Evolutionary conservation across 2,113 vertebrate species (phyloP), one percentile per base, ranked within the genome.

Genomic region (Grammomys dolichurus): DNA sequence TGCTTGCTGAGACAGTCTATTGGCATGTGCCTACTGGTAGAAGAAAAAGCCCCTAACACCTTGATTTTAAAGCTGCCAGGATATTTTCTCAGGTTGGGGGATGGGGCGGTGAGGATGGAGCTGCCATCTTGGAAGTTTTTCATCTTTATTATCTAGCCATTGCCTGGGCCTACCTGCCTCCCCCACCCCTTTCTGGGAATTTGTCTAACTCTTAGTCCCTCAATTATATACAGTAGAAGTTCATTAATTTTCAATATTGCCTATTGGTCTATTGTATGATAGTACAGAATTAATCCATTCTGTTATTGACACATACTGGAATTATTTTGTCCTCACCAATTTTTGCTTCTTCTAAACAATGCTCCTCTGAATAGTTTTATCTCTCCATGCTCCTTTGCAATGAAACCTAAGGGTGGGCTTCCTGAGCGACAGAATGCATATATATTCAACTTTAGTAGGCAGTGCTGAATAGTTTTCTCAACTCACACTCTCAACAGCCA

Each of bases 321-420:
- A 46, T 81, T 86, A 63, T 90, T 90, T 86, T 72, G 33, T 63
- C 73, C 7, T 65, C 72, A 1, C 46, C 51, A 78, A n/a, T 70
- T 76, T 87, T 91, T 70, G n/a, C 11, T 17, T 91, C 17, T 89
- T 36, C 46, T 19, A 75, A 51, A 65, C 33, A 60, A 13, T 19
- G 9, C 13, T 65, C 8, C 17, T 86, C 43, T 87, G 65, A 86
- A 75, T n/a, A 76, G 2, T 76, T 70, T 77, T 20, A 43, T 31
- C 77, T 89, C 58, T 51, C 26, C 63, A 60, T 1, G 85, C 70
- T 96, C 95, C 33, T 80, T 40, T 86, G 93, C 43, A 54, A 82
- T 91, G 28, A 76, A 60, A 73, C 11, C 75, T 60, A 43, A 40
- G 9, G 43, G 40, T 91, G 10, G 28, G 46, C 91, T 95, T 75